These are phyloP conservation scores for Pseudanteris insignis DNA, from an alignment of 2,888 invertebrate genomes.

Conservation along the genomic window DNA sequence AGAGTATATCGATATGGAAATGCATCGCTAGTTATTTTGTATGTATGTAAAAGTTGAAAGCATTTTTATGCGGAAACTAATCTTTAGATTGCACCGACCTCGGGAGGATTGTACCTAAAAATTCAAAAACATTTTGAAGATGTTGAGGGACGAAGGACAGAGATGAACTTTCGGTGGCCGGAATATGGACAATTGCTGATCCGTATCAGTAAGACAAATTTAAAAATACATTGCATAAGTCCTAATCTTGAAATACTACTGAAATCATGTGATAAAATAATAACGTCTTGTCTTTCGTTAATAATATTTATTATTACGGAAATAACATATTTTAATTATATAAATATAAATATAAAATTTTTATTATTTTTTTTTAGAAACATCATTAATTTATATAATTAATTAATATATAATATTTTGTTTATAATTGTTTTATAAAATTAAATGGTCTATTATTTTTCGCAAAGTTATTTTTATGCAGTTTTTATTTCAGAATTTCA, in stretches of 20 bases:
- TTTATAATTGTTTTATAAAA: no score
- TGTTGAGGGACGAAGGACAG: background rate
- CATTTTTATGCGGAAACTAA: conserved; percentile 5
- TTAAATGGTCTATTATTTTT: no score
- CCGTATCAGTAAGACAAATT: conserved; percentile 3
- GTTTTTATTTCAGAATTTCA: no score
- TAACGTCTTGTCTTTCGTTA: no score
- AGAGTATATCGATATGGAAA: conserved; percentile 6
- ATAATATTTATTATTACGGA: no score
- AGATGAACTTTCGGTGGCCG: background rate
- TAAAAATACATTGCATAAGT: conserved; percentile 11
- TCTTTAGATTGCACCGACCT: conserved; percentile 14
- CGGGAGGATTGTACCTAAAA: conserved; percentile 6
- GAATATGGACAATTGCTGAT: background rate
- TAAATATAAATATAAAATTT: no score
- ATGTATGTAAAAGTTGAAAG: conserved; percentile 10
- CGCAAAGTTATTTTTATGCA: no score
- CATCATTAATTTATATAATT: no score
- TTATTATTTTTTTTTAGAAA: no score
- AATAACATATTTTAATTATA: no score
- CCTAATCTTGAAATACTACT: no score
- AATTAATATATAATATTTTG: no score
- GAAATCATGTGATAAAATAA: conserved; percentile 6
- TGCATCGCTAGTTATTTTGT: conserved; percentile 5
- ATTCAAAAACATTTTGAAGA: conserved; percentile 4